Conservation (phyloP, 2,113 vertebrate genomes). For the Oryzias celebensis region DNA sequence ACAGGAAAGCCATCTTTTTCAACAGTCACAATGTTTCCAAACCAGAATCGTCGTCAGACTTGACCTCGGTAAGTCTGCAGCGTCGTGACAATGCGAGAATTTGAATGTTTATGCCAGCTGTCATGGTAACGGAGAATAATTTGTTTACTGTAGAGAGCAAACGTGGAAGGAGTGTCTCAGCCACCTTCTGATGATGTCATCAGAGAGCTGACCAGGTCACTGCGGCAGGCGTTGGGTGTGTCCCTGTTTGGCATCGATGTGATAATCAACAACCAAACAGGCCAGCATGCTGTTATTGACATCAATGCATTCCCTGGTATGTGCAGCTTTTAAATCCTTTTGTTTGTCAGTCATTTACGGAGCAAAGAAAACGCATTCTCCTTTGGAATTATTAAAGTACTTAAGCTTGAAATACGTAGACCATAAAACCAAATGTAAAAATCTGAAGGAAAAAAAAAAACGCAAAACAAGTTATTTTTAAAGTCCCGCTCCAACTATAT, state of each 20-base stretch:
- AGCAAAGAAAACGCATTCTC: too few relatives aligned
- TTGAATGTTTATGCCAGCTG: background rate
- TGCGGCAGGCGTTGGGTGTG: conserved; percentile 89
- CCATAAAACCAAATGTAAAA: too few relatives aligned
- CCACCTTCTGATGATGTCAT: conserved; percentile 93
- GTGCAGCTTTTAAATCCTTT: conserved; percentile 3
- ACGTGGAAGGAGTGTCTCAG: conserved; percentile 92
- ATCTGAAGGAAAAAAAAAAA: too few relatives aligned
- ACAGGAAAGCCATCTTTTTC: conserved; percentile 98
- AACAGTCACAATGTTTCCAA: conserved; percentile 99
- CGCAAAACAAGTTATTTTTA: too few relatives aligned
- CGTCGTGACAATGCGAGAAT: background rate
- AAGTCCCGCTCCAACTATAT: too few relatives aligned
- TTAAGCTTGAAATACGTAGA: too few relatives aligned
- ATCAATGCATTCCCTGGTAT: conserved; percentile 98
- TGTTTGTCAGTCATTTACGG: too few relatives aligned
- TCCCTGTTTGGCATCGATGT: conserved; percentile 97
- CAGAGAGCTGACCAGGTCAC: conserved; percentile 85
- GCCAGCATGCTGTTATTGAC: conserved; percentile 95
- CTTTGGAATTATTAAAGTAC: too few relatives aligned
- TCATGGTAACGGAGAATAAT: background rate
- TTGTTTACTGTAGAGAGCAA: conserved; percentile 82
- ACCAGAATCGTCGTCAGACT: conserved; percentile 93
- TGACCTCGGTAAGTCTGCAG: conserved; percentile 87
- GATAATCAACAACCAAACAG: conserved; percentile 98